phyloP scores from a whole-genome alignment of 2,113 vertebrate genomes.

The Myotis yumanensis region DNA sequence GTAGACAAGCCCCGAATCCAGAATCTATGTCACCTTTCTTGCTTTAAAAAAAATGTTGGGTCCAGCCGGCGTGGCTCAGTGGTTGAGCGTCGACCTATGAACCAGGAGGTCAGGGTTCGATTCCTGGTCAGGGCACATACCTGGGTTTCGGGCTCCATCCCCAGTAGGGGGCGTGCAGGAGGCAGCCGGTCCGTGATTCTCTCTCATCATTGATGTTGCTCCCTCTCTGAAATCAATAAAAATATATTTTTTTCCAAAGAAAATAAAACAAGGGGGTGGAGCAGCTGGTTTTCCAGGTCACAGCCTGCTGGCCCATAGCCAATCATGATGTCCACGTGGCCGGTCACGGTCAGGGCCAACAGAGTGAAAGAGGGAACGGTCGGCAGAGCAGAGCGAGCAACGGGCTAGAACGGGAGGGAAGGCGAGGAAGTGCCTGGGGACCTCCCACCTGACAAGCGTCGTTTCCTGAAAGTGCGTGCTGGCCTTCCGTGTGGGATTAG shows the following conservation, averaged over 20 bases:
- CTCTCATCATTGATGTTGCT: too few relatives aligned
- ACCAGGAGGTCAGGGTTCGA: too few relatives aligned
- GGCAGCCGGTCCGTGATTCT: too few relatives aligned
- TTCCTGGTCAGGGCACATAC: too few relatives aligned
- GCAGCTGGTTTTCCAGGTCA: not conserved
- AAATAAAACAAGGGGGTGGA: not conserved
- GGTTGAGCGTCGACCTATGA: too few relatives aligned
- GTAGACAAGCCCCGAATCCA: not conserved
- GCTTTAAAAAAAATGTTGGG: not conserved
- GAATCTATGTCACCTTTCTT: not conserved
- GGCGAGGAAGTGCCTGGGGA: accelerated
- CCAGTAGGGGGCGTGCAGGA: too few relatives aligned
- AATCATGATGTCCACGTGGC: not conserved
- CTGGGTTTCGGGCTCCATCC: too few relatives aligned
- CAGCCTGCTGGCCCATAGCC: not conserved
- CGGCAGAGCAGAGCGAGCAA: accelerated
- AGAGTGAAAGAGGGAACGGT: not conserved
- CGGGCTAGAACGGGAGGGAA: accelerated
- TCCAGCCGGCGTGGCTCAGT: too few relatives aligned
- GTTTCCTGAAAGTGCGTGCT: accelerated
- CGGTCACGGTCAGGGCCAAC: accelerated
- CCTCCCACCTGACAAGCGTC: accelerated
- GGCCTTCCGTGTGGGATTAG: not conserved
- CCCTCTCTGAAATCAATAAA: too few relatives aligned
- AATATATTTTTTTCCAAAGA: too few relatives aligned